phyloP scores from a whole-genome alignment of 1,140 invertebrate genomes.

The Drosophila nikananu region DNA sequence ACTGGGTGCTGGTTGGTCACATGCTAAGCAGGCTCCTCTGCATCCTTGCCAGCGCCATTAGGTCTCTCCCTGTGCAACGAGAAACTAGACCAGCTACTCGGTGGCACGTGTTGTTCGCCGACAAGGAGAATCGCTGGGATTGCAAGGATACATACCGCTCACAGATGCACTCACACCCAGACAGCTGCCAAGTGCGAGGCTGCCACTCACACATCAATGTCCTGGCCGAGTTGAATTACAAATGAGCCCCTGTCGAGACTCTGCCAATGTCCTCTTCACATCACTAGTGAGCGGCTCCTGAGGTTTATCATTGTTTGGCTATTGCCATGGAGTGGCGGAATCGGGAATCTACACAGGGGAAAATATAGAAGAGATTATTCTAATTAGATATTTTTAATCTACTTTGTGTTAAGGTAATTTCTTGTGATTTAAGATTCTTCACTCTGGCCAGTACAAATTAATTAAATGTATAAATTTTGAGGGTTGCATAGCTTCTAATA shows the following conservation, averaged over 20 bases:
- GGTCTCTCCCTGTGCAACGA: conserved; percentile 2
- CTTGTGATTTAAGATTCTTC: no score
- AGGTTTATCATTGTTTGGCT: conserved; percentile 77
- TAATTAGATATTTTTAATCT: no score
- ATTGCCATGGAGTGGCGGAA: conserved; percentile 21
- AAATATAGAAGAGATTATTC: neutral
- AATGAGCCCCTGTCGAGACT: conserved; percentile 63
- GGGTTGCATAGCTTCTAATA: no score
- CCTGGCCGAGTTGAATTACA: conserved; percentile 70
- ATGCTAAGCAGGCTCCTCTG: conserved; percentile 66
- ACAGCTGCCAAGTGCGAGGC: conserved; percentile 48
- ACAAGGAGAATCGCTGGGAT: conserved; percentile 30
- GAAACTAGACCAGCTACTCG: conserved; percentile 10
- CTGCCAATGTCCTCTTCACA: conserved; percentile 52
- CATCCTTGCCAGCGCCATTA: conserved; percentile 70
- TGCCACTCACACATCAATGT: conserved; percentile 64
- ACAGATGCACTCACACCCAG: neutral
- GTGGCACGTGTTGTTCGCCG: conserved; percentile 56
- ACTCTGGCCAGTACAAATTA: no score
- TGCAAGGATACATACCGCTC: conserved; percentile 32
- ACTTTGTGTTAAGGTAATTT: no score
- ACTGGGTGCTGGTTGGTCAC: conserved; percentile 47
- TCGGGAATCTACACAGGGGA: neutral
- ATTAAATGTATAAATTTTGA: no score
- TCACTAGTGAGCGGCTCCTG: conserved; percentile 51